phyloP scores from a whole-genome alignment of 2,888 invertebrate species.

The Protophormia terraenovae region DNA sequence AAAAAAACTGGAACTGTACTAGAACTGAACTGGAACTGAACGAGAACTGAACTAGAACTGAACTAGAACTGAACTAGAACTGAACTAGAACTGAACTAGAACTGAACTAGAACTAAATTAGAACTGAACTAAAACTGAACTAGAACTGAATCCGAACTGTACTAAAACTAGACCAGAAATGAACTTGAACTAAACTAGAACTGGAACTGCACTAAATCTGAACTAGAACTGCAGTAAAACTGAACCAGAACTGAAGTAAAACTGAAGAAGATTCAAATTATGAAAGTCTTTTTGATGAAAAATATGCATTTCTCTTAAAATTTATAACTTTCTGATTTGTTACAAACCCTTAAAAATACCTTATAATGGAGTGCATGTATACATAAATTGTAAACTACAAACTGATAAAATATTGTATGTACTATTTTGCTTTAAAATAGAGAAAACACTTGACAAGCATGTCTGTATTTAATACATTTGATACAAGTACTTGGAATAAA shows the following conservation, averaged over 20 bases:
- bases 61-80: neutral
- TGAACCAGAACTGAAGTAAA: too few relatives aligned
- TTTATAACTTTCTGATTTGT: neutral
- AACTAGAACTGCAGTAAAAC: too few relatives aligned
- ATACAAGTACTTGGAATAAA: neutral
- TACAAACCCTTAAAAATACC: neutral
- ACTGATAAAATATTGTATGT: slow-evolving; percentile 36
- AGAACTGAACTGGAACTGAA: too few relatives aligned
- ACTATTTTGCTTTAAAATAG: slow-evolving; percentile 12
- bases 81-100: neutral
- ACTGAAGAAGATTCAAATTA: too few relatives aligned
- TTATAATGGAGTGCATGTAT: neutral
- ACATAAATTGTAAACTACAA: slow-evolving; percentile 14
- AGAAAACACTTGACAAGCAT: slow-evolving; percentile 13
- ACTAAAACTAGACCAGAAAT: too few relatives aligned
- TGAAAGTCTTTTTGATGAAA: too few relatives aligned
- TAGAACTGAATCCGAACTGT: too few relatives aligned
- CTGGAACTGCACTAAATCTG: too few relatives aligned
- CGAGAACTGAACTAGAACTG: neutral
- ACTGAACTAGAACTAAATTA: neutral
- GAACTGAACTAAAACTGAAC: neutral
- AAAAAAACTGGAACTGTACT: too few relatives aligned
- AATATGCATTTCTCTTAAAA: neutral
- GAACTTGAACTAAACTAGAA: too few relatives aligned
- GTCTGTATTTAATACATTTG: neutral